Percentiles rank a stretch among this genome's conserved stretches.
Evolutionary conservation across 2,888 invertebrate genomes (phyloP).

Genomic region (Blastobasis lacticolella): DNA sequence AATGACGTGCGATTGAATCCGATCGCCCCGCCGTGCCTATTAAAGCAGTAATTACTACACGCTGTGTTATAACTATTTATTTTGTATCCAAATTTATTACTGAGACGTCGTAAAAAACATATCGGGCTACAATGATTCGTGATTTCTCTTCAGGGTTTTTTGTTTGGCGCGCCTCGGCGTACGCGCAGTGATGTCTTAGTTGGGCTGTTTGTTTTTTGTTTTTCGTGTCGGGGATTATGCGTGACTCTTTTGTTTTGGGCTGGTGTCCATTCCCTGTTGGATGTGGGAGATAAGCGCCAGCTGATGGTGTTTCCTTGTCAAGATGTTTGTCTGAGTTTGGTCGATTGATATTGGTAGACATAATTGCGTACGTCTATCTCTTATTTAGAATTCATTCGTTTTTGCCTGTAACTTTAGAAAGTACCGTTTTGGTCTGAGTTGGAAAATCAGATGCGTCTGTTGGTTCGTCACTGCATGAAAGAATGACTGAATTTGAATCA

Average conservation of each 20-base stretch:
- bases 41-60: constrained; percentile 68
- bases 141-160: constrained; percentile 2
- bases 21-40: constrained; percentile 62
- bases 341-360: neutral
- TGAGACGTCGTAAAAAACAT: constrained; percentile 53
- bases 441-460: too few relatives aligned
- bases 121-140: constrained; percentile 36
- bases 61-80: constrained; percentile 67
- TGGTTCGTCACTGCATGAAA: too few relatives aligned
- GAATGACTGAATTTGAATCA: too few relatives aligned
- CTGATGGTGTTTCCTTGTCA: constrained; percentile 17
- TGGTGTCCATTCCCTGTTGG: constrained; percentile 16
- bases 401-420: too few relatives aligned
- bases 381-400: too few relatives aligned
- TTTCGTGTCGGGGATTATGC: constrained; percentile 18
- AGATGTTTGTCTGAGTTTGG: constrained; percentile 11
- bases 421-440: too few relatives aligned
- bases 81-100: constrained; percentile 65
- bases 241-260: constrained; percentile 28
- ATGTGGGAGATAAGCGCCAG: too few relatives aligned
- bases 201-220: constrained; percentile 28
- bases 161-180: neutral
- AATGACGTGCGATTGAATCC: constrained; percentile 66
- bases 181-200: constrained; percentile 16
- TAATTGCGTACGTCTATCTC: too few relatives aligned